Evolutionary conservation across 35 echinoderm and acorn worm genomes (phyloP).

Genomic region (Ptychodera flava): DNA sequence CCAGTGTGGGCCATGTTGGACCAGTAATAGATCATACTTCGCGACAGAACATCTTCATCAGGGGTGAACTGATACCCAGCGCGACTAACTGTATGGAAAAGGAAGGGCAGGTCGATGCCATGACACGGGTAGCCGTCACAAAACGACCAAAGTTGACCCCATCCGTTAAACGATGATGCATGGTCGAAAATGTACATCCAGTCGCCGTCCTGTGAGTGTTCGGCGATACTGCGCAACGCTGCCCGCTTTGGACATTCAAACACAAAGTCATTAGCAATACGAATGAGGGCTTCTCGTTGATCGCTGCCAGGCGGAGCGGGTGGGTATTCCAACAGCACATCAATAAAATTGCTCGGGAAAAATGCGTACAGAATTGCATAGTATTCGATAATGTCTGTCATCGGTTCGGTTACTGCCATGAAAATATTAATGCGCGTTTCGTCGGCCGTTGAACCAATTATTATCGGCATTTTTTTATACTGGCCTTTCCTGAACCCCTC

Average conservation of each 20-base stretch:
- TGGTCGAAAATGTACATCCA: slow-evolving; percentile 58
- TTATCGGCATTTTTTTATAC: slow-evolving; percentile 30
- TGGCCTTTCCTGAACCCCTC: slow-evolving; percentile 10
- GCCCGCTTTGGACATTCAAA: slow-evolving; percentile 23
- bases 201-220: not conserved
- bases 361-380: not conserved
- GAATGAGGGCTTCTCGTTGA: slow-evolving; percentile 13
- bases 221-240: slow-evolving; percentile 4
- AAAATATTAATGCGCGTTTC: slow-evolving; percentile 36
- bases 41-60: slow-evolving; percentile 20
- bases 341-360: not conserved
- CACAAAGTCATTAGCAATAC: slow-evolving; percentile 23
- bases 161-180: slow-evolving; percentile 23
- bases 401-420: not conserved
- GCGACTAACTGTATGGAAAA: slow-evolving; percentile 24
- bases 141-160: slow-evolving; percentile 21
- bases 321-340: slow-evolving; percentile 11
- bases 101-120: slow-evolving; percentile 32
- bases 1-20: slow-evolving; percentile 42
- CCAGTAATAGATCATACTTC: slow-evolving; percentile 25
- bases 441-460: slow-evolving; percentile 30
- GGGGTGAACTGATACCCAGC: slow-evolving; percentile 6
- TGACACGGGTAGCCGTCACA: slow-evolving; percentile 35
- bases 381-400: not conserved
- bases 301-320: not conserved